Evolutionary conservation across 2,797 vertebrate species (phyloP).

Genomic region (Pipistrellus nathusii): DNA sequence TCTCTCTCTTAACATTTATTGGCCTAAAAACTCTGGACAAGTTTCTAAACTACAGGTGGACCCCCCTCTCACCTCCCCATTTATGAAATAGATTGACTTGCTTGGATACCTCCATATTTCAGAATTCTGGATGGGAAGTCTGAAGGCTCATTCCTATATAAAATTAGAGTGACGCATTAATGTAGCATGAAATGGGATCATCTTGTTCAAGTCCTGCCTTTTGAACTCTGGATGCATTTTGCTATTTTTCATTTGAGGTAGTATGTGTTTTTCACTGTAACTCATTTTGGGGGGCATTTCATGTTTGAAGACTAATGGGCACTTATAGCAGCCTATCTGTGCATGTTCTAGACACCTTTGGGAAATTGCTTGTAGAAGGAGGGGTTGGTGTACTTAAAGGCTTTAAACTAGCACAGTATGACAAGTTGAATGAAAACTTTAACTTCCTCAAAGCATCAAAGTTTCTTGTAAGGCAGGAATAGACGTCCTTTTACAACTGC

Average conservation of each 20-base stretch:
- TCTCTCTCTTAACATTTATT: neutral
- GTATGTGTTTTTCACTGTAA: conserved; percentile 63
- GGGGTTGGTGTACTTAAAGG: conserved; percentile 56
- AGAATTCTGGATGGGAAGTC: conserved; percentile 71
- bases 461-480: conserved; percentile 29
- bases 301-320: conserved; percentile 62
- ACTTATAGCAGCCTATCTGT: neutral
- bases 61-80: neutral
- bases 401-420: conserved; percentile 65
- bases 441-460: conserved; percentile 67
- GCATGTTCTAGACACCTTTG: conserved; percentile 70
- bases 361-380: conserved; percentile 74
- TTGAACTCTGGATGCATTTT: conserved; percentile 69
- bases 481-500: conserved; percentile 30
- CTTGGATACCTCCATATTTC: conserved; percentile 73
- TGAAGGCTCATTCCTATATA: conserved; percentile 72
- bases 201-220: conserved; percentile 74
- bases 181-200: conserved; percentile 85
- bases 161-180: conserved; percentile 83
- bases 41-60: neutral
- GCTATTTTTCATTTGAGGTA: conserved; percentile 53
- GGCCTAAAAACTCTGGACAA: neutral
- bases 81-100: conserved; percentile 61
- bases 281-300: conserved; percentile 62
- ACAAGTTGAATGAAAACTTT: conserved; percentile 57